Percentiles rank a stretch among this genome's conserved stretches.
These are phyloP conservation scores for Mus caroli DNA, from an alignment of 2,797 vertebrate species.

Conservation along the genomic window DNA sequence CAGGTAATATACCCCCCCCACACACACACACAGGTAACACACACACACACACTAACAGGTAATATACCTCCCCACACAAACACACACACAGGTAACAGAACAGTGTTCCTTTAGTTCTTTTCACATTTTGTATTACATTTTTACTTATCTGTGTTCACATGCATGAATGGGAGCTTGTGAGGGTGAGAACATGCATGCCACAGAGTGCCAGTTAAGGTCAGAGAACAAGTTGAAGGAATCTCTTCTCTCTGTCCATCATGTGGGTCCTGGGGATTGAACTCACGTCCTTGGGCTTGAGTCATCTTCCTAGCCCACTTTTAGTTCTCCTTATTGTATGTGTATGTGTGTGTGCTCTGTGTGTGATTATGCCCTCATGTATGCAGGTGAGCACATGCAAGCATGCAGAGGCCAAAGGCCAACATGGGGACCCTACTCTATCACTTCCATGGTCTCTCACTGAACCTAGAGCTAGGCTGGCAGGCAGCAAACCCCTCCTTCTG, in stretches of 20 bases:
- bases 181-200: no score
- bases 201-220: background rate
- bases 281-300: background rate
- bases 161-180: background rate
- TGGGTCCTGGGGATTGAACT: background rate
- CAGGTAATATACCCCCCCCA: background rate
- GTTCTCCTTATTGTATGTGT: background rate
- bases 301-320: background rate
- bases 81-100: background rate
- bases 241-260: background rate
- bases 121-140: background rate
- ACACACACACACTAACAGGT: background rate
- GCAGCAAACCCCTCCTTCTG: background rate
- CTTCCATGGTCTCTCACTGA: background rate
- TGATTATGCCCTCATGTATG: no score
- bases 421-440: background rate
- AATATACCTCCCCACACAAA: background rate
- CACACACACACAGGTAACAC: background rate
- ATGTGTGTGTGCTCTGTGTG: background rate
- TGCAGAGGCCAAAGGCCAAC: background rate
- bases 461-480: background rate
- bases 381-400: no score
- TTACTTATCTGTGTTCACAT: background rate
- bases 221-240: background rate
- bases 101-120: background rate